Evolutionary conservation across 2,888 invertebrate species (phyloP).

Genomic region (Laothoe populi): DNA sequence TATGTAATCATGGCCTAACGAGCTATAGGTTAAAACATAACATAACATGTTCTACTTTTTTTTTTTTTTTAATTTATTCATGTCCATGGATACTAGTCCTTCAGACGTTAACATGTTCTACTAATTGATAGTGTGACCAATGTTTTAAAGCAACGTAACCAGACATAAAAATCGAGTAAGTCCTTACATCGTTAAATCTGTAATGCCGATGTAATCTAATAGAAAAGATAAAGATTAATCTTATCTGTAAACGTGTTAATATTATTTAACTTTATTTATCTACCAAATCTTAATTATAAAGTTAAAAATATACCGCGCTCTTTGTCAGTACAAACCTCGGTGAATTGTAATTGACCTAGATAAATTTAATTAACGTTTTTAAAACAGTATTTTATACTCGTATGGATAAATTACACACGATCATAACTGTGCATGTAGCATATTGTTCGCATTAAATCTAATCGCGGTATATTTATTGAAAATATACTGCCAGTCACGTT

Average conservation of each 20-base stretch:
- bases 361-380: constrained; percentile 17
- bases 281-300: background rate
- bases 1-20: constrained; percentile 1
- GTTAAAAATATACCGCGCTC: constrained; percentile 7
- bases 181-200: no score
- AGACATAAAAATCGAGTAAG: no score
- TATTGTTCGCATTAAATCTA: background rate
- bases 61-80: no score
- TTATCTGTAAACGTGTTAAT: background rate
- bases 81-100: no score
- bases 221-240: no score
- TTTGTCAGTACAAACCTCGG: constrained; percentile 19
- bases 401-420: background rate
- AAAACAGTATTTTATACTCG: background rate
- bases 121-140: no score
- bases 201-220: no score
- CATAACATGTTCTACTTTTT: background rate
- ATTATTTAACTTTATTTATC: background rate
- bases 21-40: background rate
- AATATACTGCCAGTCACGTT: constrained; percentile 11
- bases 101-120: no score
- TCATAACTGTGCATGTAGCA: background rate
- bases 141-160: no score
- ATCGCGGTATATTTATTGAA: constrained; percentile 24
- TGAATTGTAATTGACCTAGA: constrained; percentile 13